Percentiles rank a stretch among this genome's conserved stretches.
Evolutionary conservation across 2,888 invertebrate species (phyloP).

Genomic region (Ferrisia virgata): DNA sequence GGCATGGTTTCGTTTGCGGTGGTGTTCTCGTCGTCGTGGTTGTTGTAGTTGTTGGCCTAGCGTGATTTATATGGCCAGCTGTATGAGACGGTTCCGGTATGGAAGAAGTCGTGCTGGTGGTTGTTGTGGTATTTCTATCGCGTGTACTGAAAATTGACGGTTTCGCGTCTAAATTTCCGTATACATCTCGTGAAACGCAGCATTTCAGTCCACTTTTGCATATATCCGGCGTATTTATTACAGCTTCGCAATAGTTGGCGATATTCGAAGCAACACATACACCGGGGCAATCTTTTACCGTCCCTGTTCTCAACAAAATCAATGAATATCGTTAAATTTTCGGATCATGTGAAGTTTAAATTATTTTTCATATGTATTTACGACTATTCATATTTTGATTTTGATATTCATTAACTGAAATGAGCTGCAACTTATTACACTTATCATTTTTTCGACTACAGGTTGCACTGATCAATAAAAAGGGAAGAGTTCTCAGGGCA

Average conservation of each 20-base stretch:
- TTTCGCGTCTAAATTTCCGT: slow-evolving; percentile 64
- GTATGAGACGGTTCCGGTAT: neutral
- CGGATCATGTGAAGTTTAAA: neutral
- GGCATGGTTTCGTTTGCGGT: slow-evolving; percentile 49
- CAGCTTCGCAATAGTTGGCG: slow-evolving; percentile 82
- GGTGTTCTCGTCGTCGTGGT: slow-evolving; percentile 53
- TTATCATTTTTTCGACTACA: too few relatives aligned
- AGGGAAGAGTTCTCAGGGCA: too few relatives aligned
- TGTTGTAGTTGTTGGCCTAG: slow-evolving; percentile 41
- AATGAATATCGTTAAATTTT: neutral
- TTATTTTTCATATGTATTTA: neutral
- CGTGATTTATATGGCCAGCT: neutral
- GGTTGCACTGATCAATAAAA: too few relatives aligned
- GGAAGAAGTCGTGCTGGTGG: slow-evolving; percentile 49
- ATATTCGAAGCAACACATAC: slow-evolving; percentile 79
- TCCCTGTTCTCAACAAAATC: slow-evolving; percentile 34
- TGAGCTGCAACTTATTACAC: too few relatives aligned
- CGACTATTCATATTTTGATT: neutral
- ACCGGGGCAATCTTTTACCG: slow-evolving; percentile 62
- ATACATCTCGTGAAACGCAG: slow-evolving; percentile 75
- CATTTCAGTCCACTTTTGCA: slow-evolving; percentile 75
- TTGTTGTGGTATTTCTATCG: slow-evolving; percentile 58
- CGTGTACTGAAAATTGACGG: slow-evolving; percentile 69
- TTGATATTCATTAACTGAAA: too few relatives aligned
- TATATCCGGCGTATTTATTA: slow-evolving; percentile 67